These are phyloP conservation scores for Biston stratarius DNA, from an alignment of 2,888 invertebrate genomes.

Conservation along the genomic window DNA sequence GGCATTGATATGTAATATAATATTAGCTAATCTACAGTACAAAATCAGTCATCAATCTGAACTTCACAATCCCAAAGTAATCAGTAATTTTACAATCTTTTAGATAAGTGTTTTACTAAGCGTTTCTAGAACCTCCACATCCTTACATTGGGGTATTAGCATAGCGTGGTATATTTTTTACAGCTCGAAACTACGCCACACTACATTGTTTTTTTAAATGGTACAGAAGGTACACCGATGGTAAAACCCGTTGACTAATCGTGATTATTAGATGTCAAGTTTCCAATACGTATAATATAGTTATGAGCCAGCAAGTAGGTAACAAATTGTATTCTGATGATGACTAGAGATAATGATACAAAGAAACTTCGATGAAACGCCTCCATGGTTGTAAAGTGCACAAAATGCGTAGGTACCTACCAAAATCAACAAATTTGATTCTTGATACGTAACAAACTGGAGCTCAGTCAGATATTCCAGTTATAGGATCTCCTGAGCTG, in stretches of 20 bases:
- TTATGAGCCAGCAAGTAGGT: slow-evolving; percentile 1
- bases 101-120: slow-evolving; percentile 17
- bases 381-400: slow-evolving; percentile 76
- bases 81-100: slow-evolving; percentile 22
- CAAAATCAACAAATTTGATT: slow-evolving; percentile 44
- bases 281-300: slow-evolving; percentile 4
- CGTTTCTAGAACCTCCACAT: slow-evolving; percentile 21
- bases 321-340: slow-evolving; percentile 4
- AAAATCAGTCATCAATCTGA: slow-evolving; percentile 9
- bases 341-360: slow-evolving; percentile 20
- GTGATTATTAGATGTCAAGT: background rate
- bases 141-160: background rate
- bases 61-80: slow-evolving; percentile 17
- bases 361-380: slow-evolving; percentile 61
- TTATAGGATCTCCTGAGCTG: slow-evolving; percentile 13
- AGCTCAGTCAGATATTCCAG: slow-evolving; percentile 22
- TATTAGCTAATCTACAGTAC: background rate
- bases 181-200: slow-evolving; percentile 33
- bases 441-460: slow-evolving; percentile 44
- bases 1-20: background rate
- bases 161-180: background rate
- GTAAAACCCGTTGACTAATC: background rate
- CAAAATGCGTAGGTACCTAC: slow-evolving; percentile 72
- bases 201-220: slow-evolving; percentile 21
- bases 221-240: slow-evolving; percentile 27